Conservation (phyloP, 2,888 invertebrate species). For the Vanessa cardui region DNA sequence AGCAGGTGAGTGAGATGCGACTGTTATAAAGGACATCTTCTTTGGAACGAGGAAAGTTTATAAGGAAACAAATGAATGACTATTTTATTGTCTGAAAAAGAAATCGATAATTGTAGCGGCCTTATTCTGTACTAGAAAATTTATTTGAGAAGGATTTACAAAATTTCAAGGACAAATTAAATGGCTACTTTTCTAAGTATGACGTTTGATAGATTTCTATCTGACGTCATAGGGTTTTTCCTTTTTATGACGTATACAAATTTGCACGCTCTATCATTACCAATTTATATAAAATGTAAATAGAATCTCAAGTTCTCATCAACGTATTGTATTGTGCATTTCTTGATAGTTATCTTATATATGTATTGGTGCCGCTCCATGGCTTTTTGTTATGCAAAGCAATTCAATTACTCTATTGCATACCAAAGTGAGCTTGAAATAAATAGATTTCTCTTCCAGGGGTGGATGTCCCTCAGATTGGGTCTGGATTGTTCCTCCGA, state of each 20-base stretch:
- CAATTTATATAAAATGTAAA: background rate
- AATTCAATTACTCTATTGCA: slow-evolving; percentile 2
- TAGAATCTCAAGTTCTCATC: background rate
- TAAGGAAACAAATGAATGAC: too few species aligned
- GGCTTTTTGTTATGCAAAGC: slow-evolving; percentile 6
- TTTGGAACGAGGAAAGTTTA: too few species aligned
- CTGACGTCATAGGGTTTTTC: too few species aligned
- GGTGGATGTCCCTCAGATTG: slow-evolving; percentile 94
- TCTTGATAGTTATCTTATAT: background rate
- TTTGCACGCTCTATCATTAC: too few species aligned
- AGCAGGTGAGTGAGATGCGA: slow-evolving; percentile 75
- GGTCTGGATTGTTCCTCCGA: slow-evolving; percentile 91
- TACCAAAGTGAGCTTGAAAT: background rate
- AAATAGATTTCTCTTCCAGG: slow-evolving; percentile 46
- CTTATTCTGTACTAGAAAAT: too few species aligned
- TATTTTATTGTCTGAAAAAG: too few species aligned
- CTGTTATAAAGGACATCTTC: background rate
- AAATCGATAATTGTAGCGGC: too few species aligned
- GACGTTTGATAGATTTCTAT: too few species aligned
- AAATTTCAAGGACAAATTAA: too few species aligned
- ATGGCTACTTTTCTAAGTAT: too few species aligned
- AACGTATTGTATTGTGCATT: background rate
- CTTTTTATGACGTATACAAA: too few species aligned
- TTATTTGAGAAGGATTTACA: too few species aligned
- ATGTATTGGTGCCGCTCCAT: background rate